Evolutionary conservation across 2,113 vertebrate species (phyloP), one percentile per base, ranked within the genome.

Genomic region (Brevimyrus niger): DNA sequence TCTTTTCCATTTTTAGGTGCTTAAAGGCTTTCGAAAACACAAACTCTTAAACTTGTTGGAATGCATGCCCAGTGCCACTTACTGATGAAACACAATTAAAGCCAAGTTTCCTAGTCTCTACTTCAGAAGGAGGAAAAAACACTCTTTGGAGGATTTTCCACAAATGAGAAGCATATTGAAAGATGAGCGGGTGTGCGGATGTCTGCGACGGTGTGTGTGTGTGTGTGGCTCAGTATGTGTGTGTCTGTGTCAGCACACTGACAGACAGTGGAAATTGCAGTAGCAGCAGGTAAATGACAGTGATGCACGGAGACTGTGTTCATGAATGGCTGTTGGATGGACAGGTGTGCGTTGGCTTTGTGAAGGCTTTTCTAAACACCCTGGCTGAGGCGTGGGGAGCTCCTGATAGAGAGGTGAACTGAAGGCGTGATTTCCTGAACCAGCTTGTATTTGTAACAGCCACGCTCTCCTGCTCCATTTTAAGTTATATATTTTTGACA

Each of bases 11-110:
- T n/a, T 87, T 65, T 89, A 89, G 90, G 87, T 93, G 89, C 92
- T 91, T 93, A 91, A 93, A 93, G 92, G 95, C 94, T 95, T 94
- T 93, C 93, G 94, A 95, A 94, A 93, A 93, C 51, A 91, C 35
- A 90, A 90, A 90, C 94, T 93, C 93, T 94, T 93, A 93, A 94
- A 93, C 93, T 91, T 93, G 93, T 95, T 95, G 92, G 94, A 93
- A 89, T 94, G 96, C 96, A 96, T 95, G 95, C 91, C 90, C 91
- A 91, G 91, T 88, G 91, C 94, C 94, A 89, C 94, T 91, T 89
- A 93, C 90, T 51, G 89, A 92, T 90, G 84, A 82, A 92, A 83
- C 88, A 89, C 92, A 76, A 90, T 93, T 92, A 91, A 92, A 91
- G 91, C 92, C 88, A 87, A 91, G 84, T 92, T 94, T 69, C 90